Evolutionary conservation across 2,113 vertebrate genomes (phyloP), one percentile per base, ranked within the genome.

Genomic region (Austrofundulus limnaeus): DNA sequence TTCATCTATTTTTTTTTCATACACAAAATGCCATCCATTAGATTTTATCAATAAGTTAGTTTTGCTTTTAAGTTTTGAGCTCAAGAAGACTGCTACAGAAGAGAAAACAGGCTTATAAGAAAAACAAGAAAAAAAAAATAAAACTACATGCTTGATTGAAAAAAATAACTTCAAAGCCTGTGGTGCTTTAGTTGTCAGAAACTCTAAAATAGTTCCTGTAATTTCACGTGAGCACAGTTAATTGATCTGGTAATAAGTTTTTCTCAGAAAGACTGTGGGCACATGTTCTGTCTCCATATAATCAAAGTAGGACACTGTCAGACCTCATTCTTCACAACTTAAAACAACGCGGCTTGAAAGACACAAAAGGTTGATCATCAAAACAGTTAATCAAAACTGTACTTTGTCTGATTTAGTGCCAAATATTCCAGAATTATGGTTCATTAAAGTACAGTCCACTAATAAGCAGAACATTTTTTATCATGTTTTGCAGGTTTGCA

Each of bases 1-100:
- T 81, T 85, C 69, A 87, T 91, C 84, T 86, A 70, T 82, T 86
- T 82, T 88, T 38, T 80, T 71, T 61, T 68, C n/a, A n/a, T n/a
- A n/a, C n/a, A n/a, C n/a, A n/a, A n/a, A 73, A 71, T 60, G 71
- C 76, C 76, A 85, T 78, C 78, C 82, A 89, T 90, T 87, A 86
- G 66, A 59, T 65, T 60, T 54, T 63, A 82, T 62, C 62, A 64
- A 64, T 3, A 59, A 60, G 49, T 70, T 49, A 42, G 45, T 53
- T 48, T 74, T 11, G 20, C 62, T 56, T 73, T 47, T 24, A 46
- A 58, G 25, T 56, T 60, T 24, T 60, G 69, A 65, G 48, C 48
- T 42, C 52, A 51, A 67, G 39, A 49, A 49, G 50, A 78, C 61
- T 56, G 16, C 24, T 19, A n/a, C 56, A 61, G 52, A 55, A 67